Evolutionary conservation across 2,888 invertebrate genomes (phyloP).

Genomic region (Eupithecia subumbrata): DNA sequence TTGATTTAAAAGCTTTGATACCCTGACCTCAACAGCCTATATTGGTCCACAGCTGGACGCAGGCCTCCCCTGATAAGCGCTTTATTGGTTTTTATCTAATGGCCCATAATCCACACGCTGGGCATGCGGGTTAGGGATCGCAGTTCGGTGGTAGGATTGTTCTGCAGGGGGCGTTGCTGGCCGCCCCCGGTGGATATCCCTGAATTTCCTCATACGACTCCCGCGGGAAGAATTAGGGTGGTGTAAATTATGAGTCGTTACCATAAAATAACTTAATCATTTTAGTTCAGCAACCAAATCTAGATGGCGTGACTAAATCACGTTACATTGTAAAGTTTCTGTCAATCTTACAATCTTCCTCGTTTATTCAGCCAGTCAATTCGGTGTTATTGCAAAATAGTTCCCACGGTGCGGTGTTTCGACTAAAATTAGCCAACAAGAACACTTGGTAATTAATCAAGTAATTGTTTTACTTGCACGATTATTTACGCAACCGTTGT

Average conservation of each 20-base stretch:
- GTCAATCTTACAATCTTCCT: slow-evolving; percentile 8
- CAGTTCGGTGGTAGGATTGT: too few species aligned
- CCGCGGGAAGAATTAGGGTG: too few species aligned
- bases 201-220: too few species aligned
- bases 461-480: slow-evolving; percentile 50
- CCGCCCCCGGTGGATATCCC: too few species aligned
- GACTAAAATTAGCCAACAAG: slow-evolving; percentile 40
- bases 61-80: too few species aligned
- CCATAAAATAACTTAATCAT: neutral
- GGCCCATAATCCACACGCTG: too few species aligned
- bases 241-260: too few species aligned
- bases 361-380: slow-evolving; percentile 17
- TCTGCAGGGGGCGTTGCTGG: too few species aligned
- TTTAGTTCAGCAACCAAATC: neutral
- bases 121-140: too few species aligned
- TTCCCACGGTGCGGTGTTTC: slow-evolving; percentile 45
- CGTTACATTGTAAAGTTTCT: neutral
- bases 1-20: neutral
- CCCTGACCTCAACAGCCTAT: too few species aligned
- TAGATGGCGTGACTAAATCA: slow-evolving; percentile 3
- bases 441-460: slow-evolving; percentile 52
- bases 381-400: slow-evolving; percentile 40
- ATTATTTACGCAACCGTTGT: slow-evolving; percentile 48
- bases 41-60: too few species aligned
- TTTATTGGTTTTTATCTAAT: too few species aligned